phyloP scores from a whole-genome alignment of 2,888 invertebrate genomes.

The Melanotus villosus region DNA sequence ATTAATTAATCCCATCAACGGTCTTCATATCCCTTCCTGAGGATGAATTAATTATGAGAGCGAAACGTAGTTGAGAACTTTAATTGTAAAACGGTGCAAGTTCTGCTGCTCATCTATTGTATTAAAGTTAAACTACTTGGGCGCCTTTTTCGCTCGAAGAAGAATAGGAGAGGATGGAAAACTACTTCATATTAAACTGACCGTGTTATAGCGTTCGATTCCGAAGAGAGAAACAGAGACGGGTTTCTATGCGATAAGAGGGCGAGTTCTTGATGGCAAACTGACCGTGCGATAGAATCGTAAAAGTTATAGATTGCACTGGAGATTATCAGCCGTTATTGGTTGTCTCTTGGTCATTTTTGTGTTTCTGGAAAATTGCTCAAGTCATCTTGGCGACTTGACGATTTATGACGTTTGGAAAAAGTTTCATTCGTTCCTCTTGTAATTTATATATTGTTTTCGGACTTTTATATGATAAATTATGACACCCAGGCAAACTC shows the following conservation, averaged over 20 bases:
- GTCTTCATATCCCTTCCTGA: slow-evolving; percentile 54
- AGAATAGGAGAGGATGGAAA: slow-evolving; percentile 35
- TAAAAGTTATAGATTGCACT: slow-evolving; percentile 66
- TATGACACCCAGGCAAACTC: too few species aligned
- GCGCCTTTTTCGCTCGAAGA: slow-evolving; percentile 8
- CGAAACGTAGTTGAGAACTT: slow-evolving; percentile 51
- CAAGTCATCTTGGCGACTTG: slow-evolving; percentile 57
- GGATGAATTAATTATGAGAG: slow-evolving; percentile 54
- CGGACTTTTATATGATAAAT: background rate
- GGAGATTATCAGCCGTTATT: slow-evolving; percentile 66
- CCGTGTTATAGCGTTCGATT: slow-evolving; percentile 54
- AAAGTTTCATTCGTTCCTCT: slow-evolving; percentile 25
- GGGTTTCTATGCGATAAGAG: slow-evolving; percentile 38
- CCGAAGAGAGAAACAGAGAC: slow-evolving; percentile 47
- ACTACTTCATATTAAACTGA: slow-evolving; percentile 61
- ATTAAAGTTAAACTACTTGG: slow-evolving; percentile 35
- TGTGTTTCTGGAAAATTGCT: slow-evolving; percentile 64
- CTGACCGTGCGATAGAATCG: slow-evolving; percentile 65
- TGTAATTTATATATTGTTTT: background rate
- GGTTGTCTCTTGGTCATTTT: slow-evolving; percentile 65
- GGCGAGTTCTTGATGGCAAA: slow-evolving; percentile 53
- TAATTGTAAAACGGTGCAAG: slow-evolving; percentile 43
- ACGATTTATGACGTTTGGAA: slow-evolving; percentile 35
- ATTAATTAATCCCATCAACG: slow-evolving; percentile 58
- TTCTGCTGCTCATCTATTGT: slow-evolving; percentile 36